Percentiles rank a stretch among this genome's conserved stretches.
phyloP scores from a whole-genome alignment of 2,888 invertebrate genomes.

The Mellilla xanthometata region DNA sequence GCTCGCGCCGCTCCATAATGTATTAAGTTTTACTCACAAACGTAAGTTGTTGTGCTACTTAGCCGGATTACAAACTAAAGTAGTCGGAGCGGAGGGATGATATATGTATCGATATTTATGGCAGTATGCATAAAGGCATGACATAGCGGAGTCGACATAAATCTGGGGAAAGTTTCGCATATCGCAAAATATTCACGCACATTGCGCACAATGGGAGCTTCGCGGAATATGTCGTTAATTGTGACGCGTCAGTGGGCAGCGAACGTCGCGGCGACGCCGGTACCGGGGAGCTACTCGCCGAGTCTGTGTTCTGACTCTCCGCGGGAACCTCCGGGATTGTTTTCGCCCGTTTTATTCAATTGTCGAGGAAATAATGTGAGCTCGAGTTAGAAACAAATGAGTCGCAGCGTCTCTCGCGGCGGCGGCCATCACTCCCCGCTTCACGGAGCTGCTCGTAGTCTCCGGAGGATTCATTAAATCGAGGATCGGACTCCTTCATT shows the following conservation, averaged over 20 bases:
- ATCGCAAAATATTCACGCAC: conserved; percentile 33
- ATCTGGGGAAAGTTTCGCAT: conserved; percentile 36
- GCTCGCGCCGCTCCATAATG: conserved; percentile 11
- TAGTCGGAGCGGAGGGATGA: no score
- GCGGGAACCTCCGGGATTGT: conserved; percentile 33
- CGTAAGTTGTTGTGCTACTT: conserved; percentile 1
- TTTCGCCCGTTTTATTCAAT: conserved; percentile 49
- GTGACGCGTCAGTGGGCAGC: conserved; percentile 32
- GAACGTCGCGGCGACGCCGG: conserved; percentile 31
- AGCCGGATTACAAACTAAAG: background rate
- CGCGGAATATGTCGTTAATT: conserved; percentile 33
- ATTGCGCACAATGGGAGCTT: conserved; percentile 30
- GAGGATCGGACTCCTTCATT: conserved; percentile 57
- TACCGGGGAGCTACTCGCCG: conserved; percentile 40
- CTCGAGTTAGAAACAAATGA: conserved; percentile 62
- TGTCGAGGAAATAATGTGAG: conserved; percentile 62
- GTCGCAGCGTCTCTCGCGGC: conserved; percentile 46
- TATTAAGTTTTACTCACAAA: conserved; percentile 9
- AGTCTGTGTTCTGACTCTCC: conserved; percentile 28
- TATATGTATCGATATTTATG: conserved; percentile 2
- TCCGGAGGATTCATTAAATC: conserved; percentile 62
- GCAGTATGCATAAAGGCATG: background rate
- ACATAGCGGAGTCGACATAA: conserved; percentile 11
- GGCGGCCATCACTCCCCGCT: conserved; percentile 51
- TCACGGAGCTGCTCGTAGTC: conserved; percentile 50